Conservation (phyloP, 2,113 vertebrate genomes). For the Rhodinocichla rosea region DNA sequence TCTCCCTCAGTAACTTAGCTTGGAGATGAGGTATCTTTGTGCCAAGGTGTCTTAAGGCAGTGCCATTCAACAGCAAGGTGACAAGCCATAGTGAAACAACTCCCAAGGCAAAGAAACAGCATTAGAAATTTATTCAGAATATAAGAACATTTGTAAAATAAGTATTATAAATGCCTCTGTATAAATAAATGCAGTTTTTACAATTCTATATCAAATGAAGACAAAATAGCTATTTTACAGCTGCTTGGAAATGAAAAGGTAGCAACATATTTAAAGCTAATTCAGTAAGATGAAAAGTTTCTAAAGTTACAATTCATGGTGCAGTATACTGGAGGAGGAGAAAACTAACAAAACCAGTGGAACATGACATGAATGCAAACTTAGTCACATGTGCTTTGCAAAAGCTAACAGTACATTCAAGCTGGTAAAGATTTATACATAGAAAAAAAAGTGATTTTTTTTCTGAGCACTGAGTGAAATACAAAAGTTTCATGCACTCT, state of each 20-base stretch:
- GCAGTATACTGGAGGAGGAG: conserved; percentile 26
- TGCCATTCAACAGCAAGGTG: neutral
- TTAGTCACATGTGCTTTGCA: conserved; percentile 59
- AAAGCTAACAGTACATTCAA: conserved; percentile 65
- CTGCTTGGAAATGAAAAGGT: conserved; percentile 69
- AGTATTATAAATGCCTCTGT: conserved; percentile 85
- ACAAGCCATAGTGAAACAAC: neutral
- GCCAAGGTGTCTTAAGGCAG: neutral
- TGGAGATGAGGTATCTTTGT: neutral
- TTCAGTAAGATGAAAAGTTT: neutral
- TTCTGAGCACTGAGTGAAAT: conserved; percentile 33
- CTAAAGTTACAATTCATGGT: conserved; percentile 33
- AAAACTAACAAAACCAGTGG: conserved; percentile 42
- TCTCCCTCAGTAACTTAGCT: neutral
- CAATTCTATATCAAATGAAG: conserved; percentile 79
- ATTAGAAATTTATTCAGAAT: conserved; percentile 87
- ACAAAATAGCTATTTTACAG: conserved; percentile 76
- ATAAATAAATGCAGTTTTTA: conserved; percentile 84
- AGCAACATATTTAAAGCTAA: conserved; percentile 53
- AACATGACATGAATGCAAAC: conserved; percentile 57
- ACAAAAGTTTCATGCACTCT: conserved; percentile 47
- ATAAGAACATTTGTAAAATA: conserved; percentile 85
- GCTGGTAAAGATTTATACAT: conserved; percentile 37
- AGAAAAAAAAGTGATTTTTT: neutral
- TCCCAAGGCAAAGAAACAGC: neutral